Evolutionary conservation across 2,113 vertebrate species (phyloP).

Genomic region (Stegastes partitus): DNA sequence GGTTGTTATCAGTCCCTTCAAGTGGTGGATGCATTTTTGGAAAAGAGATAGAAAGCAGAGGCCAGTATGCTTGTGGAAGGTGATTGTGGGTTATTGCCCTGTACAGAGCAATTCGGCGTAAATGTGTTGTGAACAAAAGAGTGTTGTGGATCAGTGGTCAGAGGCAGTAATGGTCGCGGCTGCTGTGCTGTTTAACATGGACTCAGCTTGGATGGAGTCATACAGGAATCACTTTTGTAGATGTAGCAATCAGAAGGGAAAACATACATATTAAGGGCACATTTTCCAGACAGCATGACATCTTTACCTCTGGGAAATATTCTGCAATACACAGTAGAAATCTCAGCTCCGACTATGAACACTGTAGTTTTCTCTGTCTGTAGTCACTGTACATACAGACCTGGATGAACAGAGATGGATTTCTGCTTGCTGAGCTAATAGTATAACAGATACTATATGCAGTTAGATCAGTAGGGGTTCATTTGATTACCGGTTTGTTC

Average conservation of each 20-base stretch:
- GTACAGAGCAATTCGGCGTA: conserved; percentile 16
- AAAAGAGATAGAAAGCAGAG: neutral
- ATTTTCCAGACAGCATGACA: conserved; percentile 12
- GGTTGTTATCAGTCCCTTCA: neutral
- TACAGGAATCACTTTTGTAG: neutral
- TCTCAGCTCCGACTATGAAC: too few species aligned
- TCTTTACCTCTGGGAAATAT: neutral
- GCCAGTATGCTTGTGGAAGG: neutral
- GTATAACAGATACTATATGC: too few species aligned
- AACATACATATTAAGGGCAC: conserved; percentile 11
- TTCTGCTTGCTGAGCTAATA: too few species aligned
- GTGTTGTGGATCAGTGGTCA: conserved; percentile 37
- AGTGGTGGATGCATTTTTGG: neutral
- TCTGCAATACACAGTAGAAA: neutral
- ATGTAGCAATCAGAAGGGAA: neutral
- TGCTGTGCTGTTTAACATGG: neutral
- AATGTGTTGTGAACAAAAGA: conserved; percentile 40
- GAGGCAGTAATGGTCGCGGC: conserved; percentile 29
- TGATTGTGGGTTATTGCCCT: conserved; percentile 14
- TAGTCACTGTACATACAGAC: too few species aligned
- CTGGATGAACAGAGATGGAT: too few species aligned
- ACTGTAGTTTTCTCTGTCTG: too few species aligned
- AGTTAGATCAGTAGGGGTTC: too few species aligned
- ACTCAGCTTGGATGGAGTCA: too few species aligned
- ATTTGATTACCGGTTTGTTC: too few species aligned